Evolutionary conservation across 2,888 invertebrate species (phyloP).

Genomic region (Diplolepis rosae): DNA sequence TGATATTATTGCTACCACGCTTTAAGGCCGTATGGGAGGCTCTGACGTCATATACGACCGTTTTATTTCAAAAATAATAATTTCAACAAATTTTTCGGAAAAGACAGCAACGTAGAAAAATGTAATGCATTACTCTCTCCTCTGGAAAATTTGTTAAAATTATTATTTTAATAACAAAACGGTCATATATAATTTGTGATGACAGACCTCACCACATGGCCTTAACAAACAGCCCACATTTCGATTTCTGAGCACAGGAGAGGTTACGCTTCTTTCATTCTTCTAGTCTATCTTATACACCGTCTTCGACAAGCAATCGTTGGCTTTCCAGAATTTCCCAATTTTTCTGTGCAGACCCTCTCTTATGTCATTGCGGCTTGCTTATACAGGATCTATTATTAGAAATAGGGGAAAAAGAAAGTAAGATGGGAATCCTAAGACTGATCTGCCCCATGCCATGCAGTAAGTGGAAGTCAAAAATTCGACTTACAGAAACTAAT

Average conservation of each 20-base stretch:
- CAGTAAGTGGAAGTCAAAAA: conserved; percentile 35
- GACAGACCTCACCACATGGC: too few relatives aligned
- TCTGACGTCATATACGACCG: too few relatives aligned
- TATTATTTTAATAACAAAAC: too few relatives aligned
- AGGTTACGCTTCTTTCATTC: conserved; percentile 22
- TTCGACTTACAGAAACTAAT: background rate
- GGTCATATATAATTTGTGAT: too few relatives aligned
- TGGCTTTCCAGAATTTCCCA: conserved; percentile 11
- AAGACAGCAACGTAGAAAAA: too few relatives aligned
- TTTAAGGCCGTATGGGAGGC: too few relatives aligned
- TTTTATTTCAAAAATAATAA: too few relatives aligned
- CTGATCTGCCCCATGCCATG: conserved; percentile 39
- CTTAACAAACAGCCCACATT: conserved; percentile 13
- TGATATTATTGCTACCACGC: conserved; percentile 15
- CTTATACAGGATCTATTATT: conserved; percentile 8
- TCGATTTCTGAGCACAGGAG: background rate
- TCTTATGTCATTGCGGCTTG: conserved; percentile 22
- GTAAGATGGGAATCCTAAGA: conserved; percentile 33
- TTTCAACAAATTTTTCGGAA: too few relatives aligned
- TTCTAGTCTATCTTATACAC: conserved; percentile 17
- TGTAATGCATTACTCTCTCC: too few relatives aligned
- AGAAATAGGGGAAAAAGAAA: background rate
- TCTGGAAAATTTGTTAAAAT: too few relatives aligned
- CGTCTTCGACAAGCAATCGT: background rate
- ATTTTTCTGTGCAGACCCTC: background rate